Percentiles rank a stretch among this genome's conserved stretches.
These are phyloP conservation scores for Mareca strepera DNA, from an alignment of 2,797 vertebrate genomes.

Conservation along the genomic window DNA sequence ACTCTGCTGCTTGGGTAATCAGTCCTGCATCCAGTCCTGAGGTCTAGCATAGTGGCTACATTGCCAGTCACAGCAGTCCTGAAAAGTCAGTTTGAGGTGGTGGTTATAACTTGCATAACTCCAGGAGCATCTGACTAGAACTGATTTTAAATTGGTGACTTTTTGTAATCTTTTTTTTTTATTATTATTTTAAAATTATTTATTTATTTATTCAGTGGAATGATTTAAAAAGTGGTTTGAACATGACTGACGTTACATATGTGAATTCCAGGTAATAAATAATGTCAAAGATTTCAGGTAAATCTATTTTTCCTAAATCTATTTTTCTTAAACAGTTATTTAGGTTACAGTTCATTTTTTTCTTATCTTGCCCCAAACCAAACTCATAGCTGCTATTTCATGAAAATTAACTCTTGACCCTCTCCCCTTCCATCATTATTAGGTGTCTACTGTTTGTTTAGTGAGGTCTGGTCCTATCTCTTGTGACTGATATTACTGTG, in stretches of 20 bases:
- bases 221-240: not conserved
- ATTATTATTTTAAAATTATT: not conserved
- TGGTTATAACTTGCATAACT: not conserved
- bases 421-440: not conserved
- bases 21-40: not conserved
- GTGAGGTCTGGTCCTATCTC: not conserved
- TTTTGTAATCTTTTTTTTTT: not conserved
- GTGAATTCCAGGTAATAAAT: not conserved
- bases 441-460: not conserved
- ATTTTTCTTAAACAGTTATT: not conserved
- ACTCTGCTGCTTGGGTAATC: not conserved
- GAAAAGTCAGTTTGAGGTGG: not conserved
- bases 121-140: not conserved
- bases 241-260: not conserved
- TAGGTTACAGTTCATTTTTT: not conserved
- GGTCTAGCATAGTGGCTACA: not conserved
- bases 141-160: not conserved
- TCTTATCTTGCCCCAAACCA: not conserved
- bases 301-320: not conserved
- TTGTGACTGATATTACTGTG: not conserved
- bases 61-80: not conserved
- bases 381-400: not conserved
- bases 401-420: not conserved
- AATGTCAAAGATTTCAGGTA: not conserved
- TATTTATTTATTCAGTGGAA: not conserved